Percentiles rank a stretch among this genome's conserved stretches.
These are phyloP conservation scores for Oryzias dopingdopingensis DNA, from an alignment of 2,797 vertebrate genomes.

Conservation along the genomic window DNA sequence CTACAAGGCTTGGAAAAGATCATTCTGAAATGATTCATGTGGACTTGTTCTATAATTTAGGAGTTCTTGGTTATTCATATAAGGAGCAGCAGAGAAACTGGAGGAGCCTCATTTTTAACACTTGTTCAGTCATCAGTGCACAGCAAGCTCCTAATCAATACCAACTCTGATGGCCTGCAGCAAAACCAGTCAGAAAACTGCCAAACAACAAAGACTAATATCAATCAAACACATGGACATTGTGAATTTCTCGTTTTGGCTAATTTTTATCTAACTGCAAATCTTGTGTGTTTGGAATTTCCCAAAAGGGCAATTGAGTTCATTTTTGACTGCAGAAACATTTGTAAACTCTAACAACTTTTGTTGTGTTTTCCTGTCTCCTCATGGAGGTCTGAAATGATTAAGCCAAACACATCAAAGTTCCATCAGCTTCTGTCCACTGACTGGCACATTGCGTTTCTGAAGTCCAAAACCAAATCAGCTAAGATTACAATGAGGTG, in stretches of 20 bases:
- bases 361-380: too few relatives aligned
- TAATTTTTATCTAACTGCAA: background rate
- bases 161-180: background rate
- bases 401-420: too few relatives aligned
- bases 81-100: slow-evolving; percentile 12
- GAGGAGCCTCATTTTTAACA: slow-evolving; percentile 15
- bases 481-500: too few relatives aligned
- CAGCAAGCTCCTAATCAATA: slow-evolving; percentile 2
- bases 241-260: background rate
- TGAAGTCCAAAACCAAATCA: too few relatives aligned
- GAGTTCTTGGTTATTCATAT: slow-evolving; percentile 17
- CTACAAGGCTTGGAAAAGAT: slow-evolving; percentile 14
- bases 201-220: background rate
- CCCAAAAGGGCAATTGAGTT: too few relatives aligned
- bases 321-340: too few relatives aligned
- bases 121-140: background rate
- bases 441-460: too few relatives aligned
- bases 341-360: too few relatives aligned
- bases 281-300: too few relatives aligned
- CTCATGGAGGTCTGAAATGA: too few relatives aligned
- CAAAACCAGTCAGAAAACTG: background rate
- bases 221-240: background rate
- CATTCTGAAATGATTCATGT: slow-evolving; percentile 38
- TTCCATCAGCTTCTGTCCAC: too few relatives aligned
- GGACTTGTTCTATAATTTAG: slow-evolving; percentile 51